Evolutionary conservation across 2,113 vertebrate species (phyloP), one percentile per base, ranked within the genome.

Genomic region (Struthio camelus): DNA sequence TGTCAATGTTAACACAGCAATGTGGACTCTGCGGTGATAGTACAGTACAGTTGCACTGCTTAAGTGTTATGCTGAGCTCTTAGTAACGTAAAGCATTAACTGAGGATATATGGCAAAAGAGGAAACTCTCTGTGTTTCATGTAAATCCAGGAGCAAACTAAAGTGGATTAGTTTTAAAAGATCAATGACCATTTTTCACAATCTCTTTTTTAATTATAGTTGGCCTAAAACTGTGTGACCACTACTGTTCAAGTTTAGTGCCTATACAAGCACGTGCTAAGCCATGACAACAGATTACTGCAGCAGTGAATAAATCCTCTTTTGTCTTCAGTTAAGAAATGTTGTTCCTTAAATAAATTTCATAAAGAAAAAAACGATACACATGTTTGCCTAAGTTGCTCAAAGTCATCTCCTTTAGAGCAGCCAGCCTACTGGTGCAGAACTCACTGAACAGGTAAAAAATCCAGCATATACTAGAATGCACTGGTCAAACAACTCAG

Each of bases 371-470:
- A n/a, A n/a, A n/a, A n/a, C n/a, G n/a, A n/a, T n/a, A n/a, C n/a
- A n/a, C n/a, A n/a, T n/a, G n/a, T n/a, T n/a, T n/a, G n/a, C n/a
- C n/a, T n/a, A n/a, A n/a, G n/a, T n/a, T 89, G 32, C 12, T 10
- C 25, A 17, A 89, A 75, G 28, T 59, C 7, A 66, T 20, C 9
- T 89, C 11, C 17, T 81, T 87, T 58, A 87, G 15, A 30, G 64
- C 25, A 86, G 32, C 25, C 32, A 64, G 36, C 12, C 36, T 71
- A 50, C 51, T 20, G 22, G 5, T 54, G 46, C 59, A 71, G 77
- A 95, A 96, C 69, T 84, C 69, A 90, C 28, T 34, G 14, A 75
- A 72, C 9, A 79, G 75, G 28, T 38, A 90, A 46, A 11, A 92
- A 84, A 91, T 51, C 32, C 66, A 72, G 7, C 23, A 69, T 11